Evolutionary conservation across 2,113 vertebrate genomes (phyloP), one percentile per base, ranked within the genome.

Genomic region (Synchiropus splendidus): DNA sequence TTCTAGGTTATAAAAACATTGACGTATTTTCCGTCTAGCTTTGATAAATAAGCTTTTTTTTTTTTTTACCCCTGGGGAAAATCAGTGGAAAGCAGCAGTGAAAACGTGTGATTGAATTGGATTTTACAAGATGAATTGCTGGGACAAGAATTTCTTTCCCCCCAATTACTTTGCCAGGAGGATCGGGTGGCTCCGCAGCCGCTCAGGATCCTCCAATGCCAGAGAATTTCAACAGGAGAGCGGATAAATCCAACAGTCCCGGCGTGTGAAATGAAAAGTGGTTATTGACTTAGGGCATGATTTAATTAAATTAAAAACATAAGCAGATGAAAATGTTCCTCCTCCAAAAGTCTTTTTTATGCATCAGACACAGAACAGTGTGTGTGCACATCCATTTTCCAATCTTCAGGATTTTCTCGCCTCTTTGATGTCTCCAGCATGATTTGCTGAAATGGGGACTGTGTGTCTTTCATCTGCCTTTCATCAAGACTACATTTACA

Each of bases 81-180:
- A 62, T 50, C 54, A 14, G 32, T 41, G 51, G 48, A 41, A 62
- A 54, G 45, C 37, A 58, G 46, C 39, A 70, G 61, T 48, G 64
- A 70, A 74, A 74, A 66, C 54, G 53, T 54, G 61, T 68, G 73
- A 82, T 59, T 74, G 68, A 69, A 79, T 74, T 71, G 73, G 69
- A 81, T 83, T 82, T 79, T 57, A 68, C 54, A 77, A 80, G 78
- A 81, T 74, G 54, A 77, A 78, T 77, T 68, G 71, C 60, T 48
- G 38, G 55, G 66, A 74, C 67, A 71, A 68, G 66, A 76, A 65
- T 72, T 80, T 76, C 64, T 75, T 27, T 27, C 21, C 64, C 21
- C 64, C 72, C 73, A 76, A 77, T 81, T 78, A 80, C 64, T 67
- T 56, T 31, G 62, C 56, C 44, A 61, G 61, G 64, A 67, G 65